phyloP scores from a whole-genome alignment of 1,140 invertebrate species.

The Archivesica marissinica region DNA sequence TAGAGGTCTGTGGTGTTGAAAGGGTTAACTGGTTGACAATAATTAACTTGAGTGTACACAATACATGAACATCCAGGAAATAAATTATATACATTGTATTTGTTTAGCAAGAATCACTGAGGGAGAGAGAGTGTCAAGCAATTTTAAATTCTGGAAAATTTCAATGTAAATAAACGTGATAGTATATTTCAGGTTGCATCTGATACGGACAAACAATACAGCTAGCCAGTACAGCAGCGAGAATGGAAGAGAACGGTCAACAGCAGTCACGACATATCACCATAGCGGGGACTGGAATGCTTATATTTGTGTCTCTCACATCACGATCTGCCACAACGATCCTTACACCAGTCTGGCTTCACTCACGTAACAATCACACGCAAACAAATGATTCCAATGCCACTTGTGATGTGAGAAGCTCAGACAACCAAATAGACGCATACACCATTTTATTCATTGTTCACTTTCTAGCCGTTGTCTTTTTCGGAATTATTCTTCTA shows the following conservation, averaged over 20 bases:
- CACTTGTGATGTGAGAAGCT: constrained; percentile 17
- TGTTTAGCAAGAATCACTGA: no score
- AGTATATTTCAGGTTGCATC: no score
- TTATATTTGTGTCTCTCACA: constrained; percentile 31
- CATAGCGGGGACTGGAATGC: neutral
- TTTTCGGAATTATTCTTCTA: constrained; percentile 50
- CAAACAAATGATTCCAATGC: neutral
- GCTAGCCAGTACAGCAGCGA: neutral
- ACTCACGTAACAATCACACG: constrained; percentile 46
- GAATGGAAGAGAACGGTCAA: no score
- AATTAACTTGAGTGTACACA: no score
- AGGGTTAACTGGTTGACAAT: no score
- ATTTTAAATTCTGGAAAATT: no score
- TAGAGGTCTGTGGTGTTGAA: no score
- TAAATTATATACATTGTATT: no score
- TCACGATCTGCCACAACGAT: constrained; percentile 65
- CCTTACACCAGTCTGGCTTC: constrained; percentile 68
- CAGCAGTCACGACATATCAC: neutral
- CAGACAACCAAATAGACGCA: constrained; percentile 57
- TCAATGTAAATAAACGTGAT: no score
- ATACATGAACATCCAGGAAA: no score
- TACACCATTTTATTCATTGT: constrained; percentile 65
- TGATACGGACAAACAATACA: no score
- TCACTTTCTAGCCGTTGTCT: constrained; percentile 40
- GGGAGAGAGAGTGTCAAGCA: no score